Evolutionary conservation across 2,888 invertebrate genomes (phyloP).

Genomic region (Melinaea menophilus): DNA sequence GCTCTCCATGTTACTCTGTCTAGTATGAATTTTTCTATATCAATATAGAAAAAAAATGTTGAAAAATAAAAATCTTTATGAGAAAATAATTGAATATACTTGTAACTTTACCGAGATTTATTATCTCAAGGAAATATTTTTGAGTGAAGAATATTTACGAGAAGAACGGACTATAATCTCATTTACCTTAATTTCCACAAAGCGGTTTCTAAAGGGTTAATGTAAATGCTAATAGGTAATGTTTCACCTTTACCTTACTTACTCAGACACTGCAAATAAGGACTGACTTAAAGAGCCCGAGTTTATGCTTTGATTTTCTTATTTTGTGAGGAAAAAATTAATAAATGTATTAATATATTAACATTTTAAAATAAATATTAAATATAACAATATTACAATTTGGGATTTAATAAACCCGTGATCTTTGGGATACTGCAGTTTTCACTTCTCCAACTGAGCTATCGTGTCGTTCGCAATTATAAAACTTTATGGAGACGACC

Average conservation of each 20-base stretch:
- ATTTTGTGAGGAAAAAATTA: not conserved
- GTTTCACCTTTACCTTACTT: conserved; percentile 28
- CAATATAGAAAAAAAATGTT: too few relatives aligned
- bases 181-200: conserved; percentile 55
- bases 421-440: too few relatives aligned
- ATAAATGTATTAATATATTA: too few relatives aligned
- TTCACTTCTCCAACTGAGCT: too few relatives aligned
- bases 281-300: conserved; percentile 16
- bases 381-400: too few relatives aligned
- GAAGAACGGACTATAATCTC: conserved; percentile 41
- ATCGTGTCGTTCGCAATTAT: too few relatives aligned
- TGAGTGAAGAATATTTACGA: conserved; percentile 16
- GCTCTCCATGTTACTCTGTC: too few relatives aligned
- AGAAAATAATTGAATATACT: conserved; percentile 4
- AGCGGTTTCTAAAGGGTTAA: conserved; percentile 60
- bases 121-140: not conserved
- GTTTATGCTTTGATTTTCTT: not conserved
- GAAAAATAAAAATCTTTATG: not conserved
- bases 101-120: not conserved
- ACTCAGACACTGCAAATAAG: conserved; percentile 22
- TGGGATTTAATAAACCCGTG: too few relatives aligned
- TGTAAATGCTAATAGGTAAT: conserved; percentile 65
- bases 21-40: too few relatives aligned
- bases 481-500: too few relatives aligned
- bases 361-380: too few relatives aligned